Conservation (phyloP, 2,888 invertebrate species). For the Prosapia bicincta region DNA sequence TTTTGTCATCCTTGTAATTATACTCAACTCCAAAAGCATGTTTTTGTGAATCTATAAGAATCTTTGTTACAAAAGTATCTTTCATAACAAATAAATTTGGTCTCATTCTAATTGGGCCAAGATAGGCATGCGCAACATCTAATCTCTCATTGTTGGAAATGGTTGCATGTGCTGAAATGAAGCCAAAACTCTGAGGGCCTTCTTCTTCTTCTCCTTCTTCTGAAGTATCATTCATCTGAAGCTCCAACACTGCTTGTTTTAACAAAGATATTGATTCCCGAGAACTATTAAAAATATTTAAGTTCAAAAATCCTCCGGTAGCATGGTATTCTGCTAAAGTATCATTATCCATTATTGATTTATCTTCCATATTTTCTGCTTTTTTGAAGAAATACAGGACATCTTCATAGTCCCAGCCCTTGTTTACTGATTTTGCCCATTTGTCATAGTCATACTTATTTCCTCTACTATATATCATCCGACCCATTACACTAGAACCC, state of each 20-base stretch:
- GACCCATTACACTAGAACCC: constrained; percentile 38
- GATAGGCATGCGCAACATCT: constrained; percentile 34
- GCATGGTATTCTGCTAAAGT: constrained; percentile 34
- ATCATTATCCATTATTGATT: constrained; percentile 31
- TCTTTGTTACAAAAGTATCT: constrained; percentile 52
- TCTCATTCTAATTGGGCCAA: constrained; percentile 30
- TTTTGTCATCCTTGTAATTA: constrained; percentile 47
- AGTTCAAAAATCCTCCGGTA: constrained; percentile 37
- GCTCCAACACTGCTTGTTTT: constrained; percentile 20
- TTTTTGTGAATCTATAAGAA: constrained; percentile 53
- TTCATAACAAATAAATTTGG: constrained; percentile 57
- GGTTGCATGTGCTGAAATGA: constrained; percentile 32
- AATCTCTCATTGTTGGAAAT: constrained; percentile 28
- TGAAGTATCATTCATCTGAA: constrained; percentile 31
- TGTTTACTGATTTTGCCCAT: constrained; percentile 37
- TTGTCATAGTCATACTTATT: constrained; percentile 37
- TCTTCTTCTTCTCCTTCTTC: constrained; percentile 33
- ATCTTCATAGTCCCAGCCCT: constrained; percentile 40
- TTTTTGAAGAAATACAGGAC: constrained; percentile 43
- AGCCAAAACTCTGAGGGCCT: constrained; percentile 24
- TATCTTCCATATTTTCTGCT: constrained; percentile 41
- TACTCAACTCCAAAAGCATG: constrained; percentile 56
- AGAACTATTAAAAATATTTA: not conserved
- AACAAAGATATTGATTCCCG: not conserved
- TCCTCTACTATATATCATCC: constrained; percentile 39